A percentile compares a stretch with the other conserved stretches of the same genome.
phyloP scores from a whole-genome alignment of 2,888 invertebrate species.

The Falcaria lacertinaria region DNA sequence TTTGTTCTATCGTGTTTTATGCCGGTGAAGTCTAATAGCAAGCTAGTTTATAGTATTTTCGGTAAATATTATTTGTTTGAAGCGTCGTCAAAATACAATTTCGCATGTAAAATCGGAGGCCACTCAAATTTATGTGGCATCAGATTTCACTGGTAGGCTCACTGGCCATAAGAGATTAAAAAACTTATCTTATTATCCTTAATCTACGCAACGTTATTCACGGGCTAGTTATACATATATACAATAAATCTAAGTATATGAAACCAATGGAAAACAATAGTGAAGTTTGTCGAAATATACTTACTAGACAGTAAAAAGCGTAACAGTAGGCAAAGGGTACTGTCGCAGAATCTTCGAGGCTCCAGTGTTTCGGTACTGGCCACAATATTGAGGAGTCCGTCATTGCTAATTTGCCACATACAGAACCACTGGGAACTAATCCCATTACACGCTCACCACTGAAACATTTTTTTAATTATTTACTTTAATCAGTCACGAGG shows the following conservation, averaged over 20 bases:
- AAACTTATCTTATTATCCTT: too few relatives aligned
- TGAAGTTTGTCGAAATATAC: conserved; percentile 1
- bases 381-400: conserved; percentile 74
- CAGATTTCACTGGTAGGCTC: too few relatives aligned
- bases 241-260: background rate
- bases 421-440: conserved; percentile 63
- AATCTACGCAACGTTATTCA: too few relatives aligned
- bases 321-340: conserved; percentile 86
- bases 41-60: too few relatives aligned
- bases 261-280: background rate
- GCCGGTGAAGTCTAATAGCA: too few relatives aligned
- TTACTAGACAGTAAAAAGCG: conserved; percentile 57
- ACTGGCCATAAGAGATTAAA: too few relatives aligned
- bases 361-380: conserved; percentile 85
- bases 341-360: conserved; percentile 85
- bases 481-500: background rate
- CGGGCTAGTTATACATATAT: conserved; percentile 10
- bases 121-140: too few relatives aligned
- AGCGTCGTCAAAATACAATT: too few relatives aligned
- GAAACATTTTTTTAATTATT: background rate
- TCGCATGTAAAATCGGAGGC: too few relatives aligned
- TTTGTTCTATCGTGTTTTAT: too few relatives aligned
- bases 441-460: conserved; percentile 82
- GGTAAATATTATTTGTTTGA: too few relatives aligned
- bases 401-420: conserved; percentile 69